Evolutionary conservation across 2,113 vertebrate species (phyloP), one percentile per base, ranked within the genome.

Genomic region (Regulus satrapa): DNA sequence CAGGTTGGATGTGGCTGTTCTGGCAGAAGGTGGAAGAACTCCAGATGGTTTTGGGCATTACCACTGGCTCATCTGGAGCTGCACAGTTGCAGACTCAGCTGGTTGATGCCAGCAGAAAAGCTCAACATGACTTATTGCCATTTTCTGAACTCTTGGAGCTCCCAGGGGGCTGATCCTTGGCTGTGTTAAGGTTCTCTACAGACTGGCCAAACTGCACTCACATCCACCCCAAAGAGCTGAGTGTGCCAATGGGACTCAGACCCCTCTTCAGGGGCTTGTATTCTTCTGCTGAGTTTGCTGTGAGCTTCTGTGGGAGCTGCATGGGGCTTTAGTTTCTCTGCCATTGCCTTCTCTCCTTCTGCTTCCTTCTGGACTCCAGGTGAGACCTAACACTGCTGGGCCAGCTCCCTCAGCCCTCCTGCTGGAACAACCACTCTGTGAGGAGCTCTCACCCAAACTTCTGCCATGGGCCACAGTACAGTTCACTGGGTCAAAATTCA

Each of bases 241-340:
- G 28, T 2, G 4, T 9, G 28, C 18, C 54, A 41, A 0, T 2
- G 31, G 32, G 36, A 19, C 67, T 64, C 36, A 56, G 66, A n/a
- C 4, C 5, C 11, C 10, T 68, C 67, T n/a, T 61, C 83, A 79
- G 15, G 36, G 24, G 2, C 28, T 79, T 67, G 5, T 67, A 71
- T 58, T 36, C 41, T 61, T 68, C 58, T 74, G 9, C 38, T 51
- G 62, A 64, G 10, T 49, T 83, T 85, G 24, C 52, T 72, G 88
- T 67, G 32, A 20, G 38, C 14, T 51, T 40, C 43, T 49, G 12
- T 8, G 32, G 51, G 48, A 59, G 24, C 62, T 75, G 21, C 21
- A n/a, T 15, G 9, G 28, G 36, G 28, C 36, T 85, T 29, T 41
- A 24, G 7, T 40, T 83, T 80, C 75, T 52, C 61, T 88, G n/a